Evolutionary conservation across 2,113 vertebrate species (phyloP), one percentile per base, ranked within the genome.

Genomic region (Cebidichthys violaceus): DNA sequence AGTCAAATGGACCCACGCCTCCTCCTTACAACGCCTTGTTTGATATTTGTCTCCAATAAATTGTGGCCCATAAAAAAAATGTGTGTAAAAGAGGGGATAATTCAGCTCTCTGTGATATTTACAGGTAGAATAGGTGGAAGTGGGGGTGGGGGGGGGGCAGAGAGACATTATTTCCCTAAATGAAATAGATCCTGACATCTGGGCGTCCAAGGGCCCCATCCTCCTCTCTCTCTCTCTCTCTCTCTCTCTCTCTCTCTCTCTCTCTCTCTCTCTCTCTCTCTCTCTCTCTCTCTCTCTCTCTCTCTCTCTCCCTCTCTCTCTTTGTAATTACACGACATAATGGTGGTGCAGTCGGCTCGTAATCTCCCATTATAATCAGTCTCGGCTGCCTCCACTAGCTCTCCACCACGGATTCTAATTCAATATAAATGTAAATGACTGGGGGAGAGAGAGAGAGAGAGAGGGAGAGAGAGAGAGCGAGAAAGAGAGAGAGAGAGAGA

Each of bases 341-440:
- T 94, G 91, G 91, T 43, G 78, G 88, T 78, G 89, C 88, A 90
- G 88, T 92, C 88, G 90, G 82, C 79, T 84, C 67, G 65, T 93
- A 91, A 93, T 94, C 92, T 94, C 92, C 86, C 88, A 90, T 88
- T 92, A 91, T 93, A 92, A 94, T 93, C 93, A 91, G 86, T 89
- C 88, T 92, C 88, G 87, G 90, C 89, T 88, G 87, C 90, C 88
- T 92, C 84, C 90, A 88, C 87, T 88, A 74, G 77, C 90, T 86
- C 82, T 89, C 86, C 86, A 86, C 83, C 86, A 71, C 81, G 45
- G 86, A 88, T 85, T 88, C 92, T 94, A 93, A 93, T 94, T 93
- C 92, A 94, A 94, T 94, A 93, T 93, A 94, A 93, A 94, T 94
- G 94, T 92, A 94, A 94, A 94, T 93, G 90, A 92, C 88, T 87